Base-by-base conservation (phyloP, 2,797 vertebrate species). In the Cossypha niveicapilla region DNA sequence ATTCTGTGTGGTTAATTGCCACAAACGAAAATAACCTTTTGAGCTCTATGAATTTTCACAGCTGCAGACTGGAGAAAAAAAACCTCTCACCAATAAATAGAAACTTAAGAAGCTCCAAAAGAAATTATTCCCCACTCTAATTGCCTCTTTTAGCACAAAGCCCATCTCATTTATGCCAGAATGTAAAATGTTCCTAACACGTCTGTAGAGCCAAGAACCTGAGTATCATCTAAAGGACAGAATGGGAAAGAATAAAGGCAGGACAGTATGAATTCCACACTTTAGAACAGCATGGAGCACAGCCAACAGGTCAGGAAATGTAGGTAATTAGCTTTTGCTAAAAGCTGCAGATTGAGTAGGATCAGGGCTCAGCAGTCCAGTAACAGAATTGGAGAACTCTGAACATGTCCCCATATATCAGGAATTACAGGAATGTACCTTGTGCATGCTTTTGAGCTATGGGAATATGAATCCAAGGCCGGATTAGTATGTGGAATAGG, bases 21-120 rank as follows among this genome's bases (percentile, higher is more conserved):
- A 87, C 56, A 91, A 96, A 63, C 91, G 86, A 73, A 96, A 95
- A 95, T 93, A 95, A 94, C 91, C 92, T 94, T 94, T 91, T 85
- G 60, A 95, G 93, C 77, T 87, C 71, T 63, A 34, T 66, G 81
- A 71, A 95, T 96, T 96, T 94, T 87, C 91, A 85, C 96, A 96
- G 94, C 93, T 95, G 91, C 89, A 91, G 78, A 60, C 74, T 50
- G 51, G 34, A 71, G 28, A 21, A 76, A 94, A 94, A 80, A 67
- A 68, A 2, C 4, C 42, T 54, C 70, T 79, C 48, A 58, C 44
- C 61, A 74, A 91, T 85, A 88, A 92, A 91, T 30, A 91, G 82
- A 94, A 92, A 92, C 72, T 65, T 86, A 80, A 94, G 83, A 90
- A 75, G 93, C 93, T 93, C 86, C 71, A 92, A 67, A 92, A 95